Base-by-base conservation (phyloP, 2,797 vertebrate genomes). In the Nasua narica region DNA sequence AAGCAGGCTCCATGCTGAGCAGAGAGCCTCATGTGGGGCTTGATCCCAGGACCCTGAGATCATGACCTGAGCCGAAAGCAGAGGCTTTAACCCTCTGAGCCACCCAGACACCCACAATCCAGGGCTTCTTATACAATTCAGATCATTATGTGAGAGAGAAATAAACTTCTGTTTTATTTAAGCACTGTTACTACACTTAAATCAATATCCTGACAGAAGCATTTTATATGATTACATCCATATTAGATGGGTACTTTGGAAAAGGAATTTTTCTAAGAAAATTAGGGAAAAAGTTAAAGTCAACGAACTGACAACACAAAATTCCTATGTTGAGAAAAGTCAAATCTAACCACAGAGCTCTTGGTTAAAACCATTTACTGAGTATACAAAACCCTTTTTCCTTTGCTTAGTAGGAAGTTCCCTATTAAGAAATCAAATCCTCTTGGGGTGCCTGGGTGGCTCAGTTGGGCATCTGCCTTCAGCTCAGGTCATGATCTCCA, bases 201-300 rank as follows among this genome's bases (percentile, higher is more conserved):
- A 87, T 74, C 70, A 77, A 58, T 81, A 46, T 85, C 46, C 37
- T 37, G 84, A 25, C 8, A 23, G 62, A 79, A 85, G 43, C 32
- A 81, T 65, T 86, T 92, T 37, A 52, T 35, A 74, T 56, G 65
- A 67, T 40, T 76, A 37, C 12, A 35, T 87, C 25, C 16, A n/a
- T 48, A 19, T 82, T 43, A 89, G 8, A 87, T 62, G 46, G 48
- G 4, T 70, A 95, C 10, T 83, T 91, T 54, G 29, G 18, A 78
- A 89, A 87, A 85, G 43, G 35, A 76, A 21, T 1, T 52, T 97
- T 82, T 81, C 74, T 67, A 86, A 78, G 74, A 96, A 95, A 92
- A 89, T 83, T 84, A 87, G 40, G 19, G 5, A 40, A 37, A 86
- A 50, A 72, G 50, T 32, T 72, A 46, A 92, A 87, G 37, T 90